Conservation (phyloP, 2,113 vertebrate species). For the Saguinus imperator region DNA sequence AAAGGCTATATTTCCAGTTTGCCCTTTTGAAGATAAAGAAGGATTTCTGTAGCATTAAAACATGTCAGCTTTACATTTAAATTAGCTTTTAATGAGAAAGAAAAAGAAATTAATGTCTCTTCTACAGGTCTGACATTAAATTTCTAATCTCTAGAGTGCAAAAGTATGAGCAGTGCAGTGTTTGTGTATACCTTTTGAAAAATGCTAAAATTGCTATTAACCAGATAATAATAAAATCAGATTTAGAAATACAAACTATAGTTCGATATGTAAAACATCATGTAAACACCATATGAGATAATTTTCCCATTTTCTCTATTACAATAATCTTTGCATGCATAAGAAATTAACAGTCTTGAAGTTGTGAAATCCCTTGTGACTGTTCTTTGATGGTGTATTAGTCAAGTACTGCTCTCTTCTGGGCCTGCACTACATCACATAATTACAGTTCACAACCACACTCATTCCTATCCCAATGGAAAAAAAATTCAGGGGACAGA, state of each 20-base stretch:
- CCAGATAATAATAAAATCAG: slow-evolving; percentile 32
- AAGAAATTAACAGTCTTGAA: slow-evolving; percentile 59
- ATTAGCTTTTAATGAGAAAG: slow-evolving; percentile 52
- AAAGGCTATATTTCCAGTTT: slow-evolving; percentile 10
- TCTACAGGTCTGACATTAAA: slow-evolving; percentile 8
- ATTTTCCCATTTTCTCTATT: neutral
- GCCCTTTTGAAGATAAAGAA: slow-evolving; percentile 41
- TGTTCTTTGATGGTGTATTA: neutral
- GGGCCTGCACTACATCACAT: neutral
- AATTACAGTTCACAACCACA: neutral
- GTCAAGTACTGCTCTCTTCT: neutral
- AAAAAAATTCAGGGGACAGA: neutral
- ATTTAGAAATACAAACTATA: slow-evolving; percentile 36
- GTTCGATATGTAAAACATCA: slow-evolving; percentile 1
- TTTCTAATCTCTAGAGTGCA: neutral
- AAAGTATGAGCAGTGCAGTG: slow-evolving; percentile 5
- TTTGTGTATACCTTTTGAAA: slow-evolving; percentile 37
- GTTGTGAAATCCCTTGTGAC: neutral
- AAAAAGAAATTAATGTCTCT: neutral
- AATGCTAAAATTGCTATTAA: slow-evolving; percentile 32
- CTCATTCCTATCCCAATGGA: no score
- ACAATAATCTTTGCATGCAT: slow-evolving; percentile 12
- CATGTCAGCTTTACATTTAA: slow-evolving; percentile 48
- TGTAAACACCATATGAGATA: neutral
- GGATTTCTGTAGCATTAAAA: slow-evolving; percentile 6